A percentile compares a stretch with the other conserved stretches of the same genome.
These are phyloP conservation scores for Momotus momota DNA, from an alignment of 2,797 vertebrate species.

Conservation along the genomic window DNA sequence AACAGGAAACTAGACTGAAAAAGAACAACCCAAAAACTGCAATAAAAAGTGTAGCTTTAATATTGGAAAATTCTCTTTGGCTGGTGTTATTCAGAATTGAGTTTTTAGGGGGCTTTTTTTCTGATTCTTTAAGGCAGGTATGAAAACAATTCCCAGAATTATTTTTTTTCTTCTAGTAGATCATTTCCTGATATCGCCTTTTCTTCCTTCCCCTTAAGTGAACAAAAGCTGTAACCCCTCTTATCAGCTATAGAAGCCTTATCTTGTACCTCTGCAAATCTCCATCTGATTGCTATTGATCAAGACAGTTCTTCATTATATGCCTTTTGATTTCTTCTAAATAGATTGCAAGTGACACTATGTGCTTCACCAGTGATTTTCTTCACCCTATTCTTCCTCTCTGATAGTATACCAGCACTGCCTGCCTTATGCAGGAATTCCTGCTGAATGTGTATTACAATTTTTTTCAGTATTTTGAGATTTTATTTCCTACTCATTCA, in stretches of 20 bases:
- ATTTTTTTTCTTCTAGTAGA: not conserved
- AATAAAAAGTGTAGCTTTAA: not conserved
- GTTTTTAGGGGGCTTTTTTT: not conserved
- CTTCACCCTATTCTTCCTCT: not conserved
- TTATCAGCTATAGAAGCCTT: not conserved
- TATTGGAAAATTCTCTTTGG: not conserved
- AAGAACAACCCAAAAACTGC: not conserved
- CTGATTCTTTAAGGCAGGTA: not conserved
- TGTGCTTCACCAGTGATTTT: not conserved
- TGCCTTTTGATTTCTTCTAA: not conserved
- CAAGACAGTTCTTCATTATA: not conserved
- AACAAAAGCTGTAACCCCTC: not conserved
- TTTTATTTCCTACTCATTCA: not conserved
- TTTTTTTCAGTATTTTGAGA: not conserved
- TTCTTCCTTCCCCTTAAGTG: not conserved
- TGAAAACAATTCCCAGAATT: not conserved
- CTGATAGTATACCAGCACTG: not conserved
- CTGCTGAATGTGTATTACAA: rapidly evolving
- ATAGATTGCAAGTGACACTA: not conserved
- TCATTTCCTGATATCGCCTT: not conserved
- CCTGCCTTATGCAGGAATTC: not conserved
- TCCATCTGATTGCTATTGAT: not conserved
- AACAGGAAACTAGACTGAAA: not conserved
- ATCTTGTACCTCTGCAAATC: not conserved
- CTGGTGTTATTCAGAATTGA: not conserved